These are phyloP conservation scores for Linepithema humile DNA, from an alignment of 1,140 invertebrate species.

Conservation along the genomic window DNA sequence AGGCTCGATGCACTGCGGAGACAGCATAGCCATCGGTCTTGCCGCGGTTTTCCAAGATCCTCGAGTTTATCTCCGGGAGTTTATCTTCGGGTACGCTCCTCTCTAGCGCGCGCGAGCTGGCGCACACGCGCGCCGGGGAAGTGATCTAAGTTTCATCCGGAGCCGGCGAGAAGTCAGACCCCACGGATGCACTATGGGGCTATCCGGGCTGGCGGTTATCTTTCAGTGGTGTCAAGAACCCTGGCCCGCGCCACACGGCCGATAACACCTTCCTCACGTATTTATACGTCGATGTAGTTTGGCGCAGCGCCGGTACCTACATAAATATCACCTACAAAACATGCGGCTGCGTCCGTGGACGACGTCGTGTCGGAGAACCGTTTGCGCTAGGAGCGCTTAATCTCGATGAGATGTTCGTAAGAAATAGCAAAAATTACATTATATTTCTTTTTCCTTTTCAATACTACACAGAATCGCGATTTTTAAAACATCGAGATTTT, in stretches of 20 bases:
- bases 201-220: slow-evolving; percentile 63
- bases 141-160: slow-evolving; percentile 75
- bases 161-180: slow-evolving; percentile 59
- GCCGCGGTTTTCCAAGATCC: slow-evolving; percentile 75
- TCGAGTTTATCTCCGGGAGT: slow-evolving; percentile 73
- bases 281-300: slow-evolving; percentile 60
- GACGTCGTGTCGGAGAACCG: not conserved
- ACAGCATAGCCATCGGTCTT: slow-evolving; percentile 76
- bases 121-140: slow-evolving; percentile 44
- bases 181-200: slow-evolving; percentile 36
- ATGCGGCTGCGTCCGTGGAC: not conserved
- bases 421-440: not conserved
- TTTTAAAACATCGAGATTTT: no score
- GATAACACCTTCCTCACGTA: slow-evolving; percentile 67
- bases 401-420: not conserved
- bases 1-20: slow-evolving; percentile 70
- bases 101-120: not conserved
- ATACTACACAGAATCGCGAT: no score
- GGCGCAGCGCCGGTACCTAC: slow-evolving; percentile 26
- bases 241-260: slow-evolving; percentile 50
- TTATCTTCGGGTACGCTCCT: slow-evolving; percentile 67
- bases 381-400: not conserved
- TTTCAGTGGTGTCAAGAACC: slow-evolving; percentile 70
- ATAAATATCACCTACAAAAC: slow-evolving; percentile 56
- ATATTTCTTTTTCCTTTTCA: no score